These are phyloP conservation scores for Chromobotia macracanthus DNA, from an alignment of 2,797 vertebrate species.

Conservation along the genomic window DNA sequence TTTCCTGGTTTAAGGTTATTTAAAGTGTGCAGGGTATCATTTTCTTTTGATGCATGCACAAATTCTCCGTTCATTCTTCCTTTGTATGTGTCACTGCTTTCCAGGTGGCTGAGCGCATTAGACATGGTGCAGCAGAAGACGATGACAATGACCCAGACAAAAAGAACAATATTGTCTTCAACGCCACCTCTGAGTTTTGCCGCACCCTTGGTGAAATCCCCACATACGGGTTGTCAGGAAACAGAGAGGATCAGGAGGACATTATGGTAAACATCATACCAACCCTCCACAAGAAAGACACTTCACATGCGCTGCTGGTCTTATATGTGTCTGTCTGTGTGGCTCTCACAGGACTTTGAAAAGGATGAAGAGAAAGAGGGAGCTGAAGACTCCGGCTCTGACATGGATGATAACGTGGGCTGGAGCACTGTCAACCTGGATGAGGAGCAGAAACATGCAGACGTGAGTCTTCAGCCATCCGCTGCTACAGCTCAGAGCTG, in stretches of 20 bases:
- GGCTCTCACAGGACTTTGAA: constrained; percentile 81
- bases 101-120: constrained; percentile 66
- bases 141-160: constrained; percentile 79
- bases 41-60: no score
- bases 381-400: constrained; percentile 81
- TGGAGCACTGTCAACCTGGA: constrained; percentile 94
- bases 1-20: no score
- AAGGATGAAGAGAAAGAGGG: constrained; percentile 83
- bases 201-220: constrained; percentile 92
- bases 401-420: constrained; percentile 87
- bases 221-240: constrained; percentile 90
- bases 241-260: constrained; percentile 91
- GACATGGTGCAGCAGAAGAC: constrained; percentile 64
- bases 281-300: not conserved
- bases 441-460: constrained; percentile 85
- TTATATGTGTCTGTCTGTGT: not conserved
- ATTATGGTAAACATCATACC: constrained; percentile 77
- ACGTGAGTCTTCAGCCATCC: constrained; percentile 73
- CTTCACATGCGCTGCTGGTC: constrained; percentile 67
- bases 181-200: constrained; percentile 93
- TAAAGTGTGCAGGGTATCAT: no score
- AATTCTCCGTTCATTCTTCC: not conserved
- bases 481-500: not conserved
- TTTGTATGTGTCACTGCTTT: constrained; percentile 66
- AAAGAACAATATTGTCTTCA: constrained; percentile 88